Base-by-base conservation (phyloP, 2,113 vertebrate genomes). In the Chiloscyllium plagiosum region DNA sequence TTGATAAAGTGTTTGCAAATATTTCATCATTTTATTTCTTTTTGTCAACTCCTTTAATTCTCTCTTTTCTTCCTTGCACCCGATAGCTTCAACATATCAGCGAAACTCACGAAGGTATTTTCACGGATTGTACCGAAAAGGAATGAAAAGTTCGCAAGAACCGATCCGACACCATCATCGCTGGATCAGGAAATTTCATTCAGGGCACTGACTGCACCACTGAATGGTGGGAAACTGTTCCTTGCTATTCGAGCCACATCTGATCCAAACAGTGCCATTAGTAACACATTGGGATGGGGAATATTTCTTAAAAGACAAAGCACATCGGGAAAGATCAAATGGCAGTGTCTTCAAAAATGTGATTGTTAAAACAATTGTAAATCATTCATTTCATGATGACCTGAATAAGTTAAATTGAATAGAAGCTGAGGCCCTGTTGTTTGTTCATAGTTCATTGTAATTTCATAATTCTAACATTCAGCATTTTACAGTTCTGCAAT, bases 71-170 rank as follows among this genome's bases (percentile, higher is more conserved):
- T 69, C 96, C 96, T 96, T 97, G 96, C 96, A 95, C 96, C 96
- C 97, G 97, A 96, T 97, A 99, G 99, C 99, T 24, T 99, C 99
- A 78, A 97, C 97, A 96, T 99, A 98, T 97, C 99, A 99, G 98
- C 98, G 98, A 98, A 97, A 97, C 97, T 98, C 96, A 97, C 98
- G 96, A 98, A 98, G 97, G 98, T 98, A 97, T 98, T 98, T 96
- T 97, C 96, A 98, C 98, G 98, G 97, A 98, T 98, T 98, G 97
- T 97, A 98, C 97, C 96, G 98, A 97, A 96, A 98, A 97, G 98
- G 97, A 95, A 98, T 97, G 97, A 98, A 97, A 96, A 97, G 97
- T 96, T 98, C 98, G 0, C 96, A 98, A 96, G 98, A 98, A 70
- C 96, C 97, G 0, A 97, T 97, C 33, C 97, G 97, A 96, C 98